Percentiles rank a stretch among this genome's conserved stretches.
These are phyloP conservation scores for Hyphantria cunea DNA, from an alignment of 1,140 invertebrate genomes.

Conservation along the genomic window DNA sequence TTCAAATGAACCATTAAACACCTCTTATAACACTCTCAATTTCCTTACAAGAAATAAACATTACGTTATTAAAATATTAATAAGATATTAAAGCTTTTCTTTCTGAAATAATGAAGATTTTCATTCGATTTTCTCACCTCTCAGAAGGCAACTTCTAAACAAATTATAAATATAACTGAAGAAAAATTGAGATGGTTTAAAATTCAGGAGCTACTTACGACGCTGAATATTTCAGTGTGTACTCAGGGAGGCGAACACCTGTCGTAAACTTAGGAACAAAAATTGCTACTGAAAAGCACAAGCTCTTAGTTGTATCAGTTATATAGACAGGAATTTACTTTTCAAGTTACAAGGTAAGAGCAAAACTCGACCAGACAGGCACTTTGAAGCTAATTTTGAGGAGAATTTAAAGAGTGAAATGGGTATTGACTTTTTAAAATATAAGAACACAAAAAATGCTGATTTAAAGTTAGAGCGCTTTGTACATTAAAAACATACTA, in stretches of 20 bases:
- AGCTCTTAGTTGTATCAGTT: background rate
- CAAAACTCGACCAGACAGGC: too few relatives aligned
- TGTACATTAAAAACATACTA: too few relatives aligned
- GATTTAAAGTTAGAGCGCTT: too few relatives aligned
- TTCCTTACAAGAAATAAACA: background rate
- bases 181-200: conserved; percentile 36
- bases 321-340: too few relatives aligned
- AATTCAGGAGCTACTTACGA: conserved; percentile 49
- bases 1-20: too few relatives aligned
- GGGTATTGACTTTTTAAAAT: too few relatives aligned
- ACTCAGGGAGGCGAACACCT: conserved; percentile 52
- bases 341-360: too few relatives aligned
- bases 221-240: conserved; percentile 58
- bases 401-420: too few relatives aligned
- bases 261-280: conserved; percentile 39
- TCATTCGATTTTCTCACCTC: conserved; percentile 1
- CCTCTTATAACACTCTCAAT: too few relatives aligned
- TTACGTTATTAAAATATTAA: conserved; percentile 1
- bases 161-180: conserved; percentile 6
- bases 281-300: background rate
- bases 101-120: background rate
- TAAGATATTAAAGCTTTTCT: background rate
- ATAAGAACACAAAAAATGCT: too few relatives aligned
- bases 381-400: too few relatives aligned
- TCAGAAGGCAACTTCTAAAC: background rate